phyloP scores from a whole-genome alignment of 2,113 vertebrate genomes.

The Tonatia bakeri region DNA sequence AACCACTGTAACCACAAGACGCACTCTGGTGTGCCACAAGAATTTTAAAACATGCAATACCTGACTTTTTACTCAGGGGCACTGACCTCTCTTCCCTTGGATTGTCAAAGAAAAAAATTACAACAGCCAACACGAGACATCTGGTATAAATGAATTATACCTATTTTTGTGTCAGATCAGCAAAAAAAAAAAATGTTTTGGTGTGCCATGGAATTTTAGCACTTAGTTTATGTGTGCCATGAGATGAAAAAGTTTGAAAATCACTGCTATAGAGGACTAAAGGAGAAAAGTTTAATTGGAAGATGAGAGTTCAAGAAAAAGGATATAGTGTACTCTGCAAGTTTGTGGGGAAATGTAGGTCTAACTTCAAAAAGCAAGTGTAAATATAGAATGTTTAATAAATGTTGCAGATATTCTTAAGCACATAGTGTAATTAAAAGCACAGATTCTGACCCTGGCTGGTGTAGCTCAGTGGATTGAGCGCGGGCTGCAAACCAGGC shows the following conservation, averaged over 20 bases:
- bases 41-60: background rate
- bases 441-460: too few species aligned
- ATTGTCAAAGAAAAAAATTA: background rate
- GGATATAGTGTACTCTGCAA: background rate
- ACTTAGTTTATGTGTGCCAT: background rate
- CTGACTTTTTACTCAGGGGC: background rate
- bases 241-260: background rate
- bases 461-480: too few species aligned
- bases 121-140: background rate
- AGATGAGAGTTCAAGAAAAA: background rate
- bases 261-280: background rate
- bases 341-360: background rate
- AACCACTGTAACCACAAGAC: background rate
- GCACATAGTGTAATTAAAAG: conserved; percentile 7
- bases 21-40: background rate
- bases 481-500: too few species aligned
- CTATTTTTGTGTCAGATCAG: background rate
- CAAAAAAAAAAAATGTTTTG: background rate
- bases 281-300: background rate
- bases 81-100: background rate
- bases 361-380: conserved; percentile 20
- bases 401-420: background rate
- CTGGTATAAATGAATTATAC: background rate
- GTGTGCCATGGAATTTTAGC: background rate
- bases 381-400: background rate